Evolutionary conservation across 2,888 invertebrate species (phyloP), one percentile per base, ranked within the genome.

Genomic region (Formica aserva): DNA sequence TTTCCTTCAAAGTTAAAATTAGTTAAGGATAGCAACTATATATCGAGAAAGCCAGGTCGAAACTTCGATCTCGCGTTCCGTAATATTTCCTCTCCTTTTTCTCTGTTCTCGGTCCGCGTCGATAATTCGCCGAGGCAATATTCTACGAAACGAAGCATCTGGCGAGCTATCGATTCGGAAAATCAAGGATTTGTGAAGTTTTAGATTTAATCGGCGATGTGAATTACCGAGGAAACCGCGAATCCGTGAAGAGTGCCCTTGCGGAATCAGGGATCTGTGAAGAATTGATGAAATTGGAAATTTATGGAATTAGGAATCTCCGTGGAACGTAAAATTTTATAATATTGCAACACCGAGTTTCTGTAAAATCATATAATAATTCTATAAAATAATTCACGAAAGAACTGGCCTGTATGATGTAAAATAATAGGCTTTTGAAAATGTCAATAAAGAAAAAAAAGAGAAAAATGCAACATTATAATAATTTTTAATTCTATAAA

Each of bases 11-110:
- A 77, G 77, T 77, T 77, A 69, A 77, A 69, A 77, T 77, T 67
- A 77, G 77, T 77, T 77, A 77, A 77, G 69, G 77, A 67, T 77
- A 55, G 69, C 55, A 55, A 41, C 67, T 55, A n/a, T 48, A 48
- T 48, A 67, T 67, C 55, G 55, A 5, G 5, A 38, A 66, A 66
- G 18, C 18, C 35, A n/a, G 55, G 29, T 55, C 29, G n/a, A 67
- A 77, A 57, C 77, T 77, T 77, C 22, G 71, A 38, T 6, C 8
- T 0, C 69, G 29, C 41, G 9, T 38, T 38, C n/a, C 2, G 29
- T 41, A 38, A 77, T 76, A 66, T 29, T 67, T 67, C n/a, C 67
- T 77, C n/a, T 67, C n/a, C 13, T 67, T 69, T 41, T 55, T 67
- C 15, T 45, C 45, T 45, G 18, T 45, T 5, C 48, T 4, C 3